Evolutionary conservation across 2,888 invertebrate genomes (phyloP), one percentile per base, ranked within the genome.

Genomic region (Hedya salicella): DNA sequence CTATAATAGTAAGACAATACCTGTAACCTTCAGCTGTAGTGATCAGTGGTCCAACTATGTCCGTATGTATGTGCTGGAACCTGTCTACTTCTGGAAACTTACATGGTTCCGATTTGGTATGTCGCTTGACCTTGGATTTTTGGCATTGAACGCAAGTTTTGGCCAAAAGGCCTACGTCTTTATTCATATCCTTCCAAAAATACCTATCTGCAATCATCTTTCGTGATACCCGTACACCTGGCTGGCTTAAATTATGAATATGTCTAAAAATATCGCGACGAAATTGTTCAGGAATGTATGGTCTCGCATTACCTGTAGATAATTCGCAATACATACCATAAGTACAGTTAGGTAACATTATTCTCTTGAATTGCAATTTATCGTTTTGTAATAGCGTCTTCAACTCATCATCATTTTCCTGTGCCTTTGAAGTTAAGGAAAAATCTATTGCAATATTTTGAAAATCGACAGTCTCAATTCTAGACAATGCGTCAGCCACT

Each of bases 21-120:
- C n/a, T n/a, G n/a, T n/a, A n/a, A n/a, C n/a, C n/a, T n/a, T n/a
- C n/a, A n/a, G n/a, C n/a, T n/a, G n/a, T n/a, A n/a, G n/a, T n/a
- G n/a, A n/a, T n/a, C n/a, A n/a, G n/a, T 9, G 44, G 17, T 17
- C 44, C 17, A 9, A 44, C 44, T 44, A 44, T 0, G 19, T 44
- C 44, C 1, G 44, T 44, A 44, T 44, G 44, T 16, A 44, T 16
- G 36, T 74, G 73, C 13, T 69, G 44, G n/a, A n/a, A n/a, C n/a
- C n/a, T n/a, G n/a, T n/a, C n/a, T n/a, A n/a, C n/a, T n/a, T n/a
- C n/a, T n/a, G n/a, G n/a, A 39, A 74, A 72, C 8, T 69, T 36
- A n/a, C n/a, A n/a, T n/a, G n/a, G n/a, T n/a, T n/a, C n/a, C n/a
- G n/a, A n/a, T n/a, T n/a, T n/a, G n/a, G n/a, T n/a, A n/a, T n/a